Conservation (phyloP, 2,888 invertebrate genomes). For the Xestia xanthographa region DNA sequence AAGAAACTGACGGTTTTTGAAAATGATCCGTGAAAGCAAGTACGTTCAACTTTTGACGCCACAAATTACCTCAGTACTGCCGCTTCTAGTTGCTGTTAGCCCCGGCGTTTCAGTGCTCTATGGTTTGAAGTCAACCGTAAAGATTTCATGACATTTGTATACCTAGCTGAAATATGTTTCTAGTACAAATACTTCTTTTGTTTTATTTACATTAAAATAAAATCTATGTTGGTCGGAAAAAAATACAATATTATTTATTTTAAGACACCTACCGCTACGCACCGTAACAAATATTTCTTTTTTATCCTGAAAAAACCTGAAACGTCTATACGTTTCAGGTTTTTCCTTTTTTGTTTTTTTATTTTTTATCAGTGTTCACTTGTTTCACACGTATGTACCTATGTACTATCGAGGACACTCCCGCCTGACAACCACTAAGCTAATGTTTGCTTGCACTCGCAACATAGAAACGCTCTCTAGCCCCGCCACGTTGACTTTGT, state of each 20-base stretch:
- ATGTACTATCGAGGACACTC: too few species aligned
- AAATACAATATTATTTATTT: background rate
- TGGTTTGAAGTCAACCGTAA: constrained; percentile 17
- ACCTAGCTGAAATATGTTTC: background rate
- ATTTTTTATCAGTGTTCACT: too few species aligned
- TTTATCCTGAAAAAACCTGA: background rate
- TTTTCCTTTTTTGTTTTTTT: too few species aligned
- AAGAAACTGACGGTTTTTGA: background rate
- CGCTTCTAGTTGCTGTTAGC: background rate
- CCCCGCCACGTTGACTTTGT: too few species aligned
- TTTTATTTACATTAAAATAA: constrained; percentile 1
- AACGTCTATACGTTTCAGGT: too few species aligned
- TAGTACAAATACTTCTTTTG: constrained; percentile 4
- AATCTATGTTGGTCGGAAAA: background rate
- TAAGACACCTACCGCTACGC: background rate
- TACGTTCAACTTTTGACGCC: background rate
- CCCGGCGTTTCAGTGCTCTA: background rate
- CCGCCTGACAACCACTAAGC: too few species aligned
- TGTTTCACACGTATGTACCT: too few species aligned
- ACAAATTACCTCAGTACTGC: background rate
- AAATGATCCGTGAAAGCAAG: background rate
- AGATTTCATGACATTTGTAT: constrained; percentile 16
- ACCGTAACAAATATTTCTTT: background rate
- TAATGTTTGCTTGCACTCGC: too few species aligned
- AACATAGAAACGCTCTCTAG: too few species aligned